Evolutionary conservation across 2,888 invertebrate species (phyloP), one percentile per base, ranked within the genome.

Genomic region (Eutolmus rufibarbis): DNA sequence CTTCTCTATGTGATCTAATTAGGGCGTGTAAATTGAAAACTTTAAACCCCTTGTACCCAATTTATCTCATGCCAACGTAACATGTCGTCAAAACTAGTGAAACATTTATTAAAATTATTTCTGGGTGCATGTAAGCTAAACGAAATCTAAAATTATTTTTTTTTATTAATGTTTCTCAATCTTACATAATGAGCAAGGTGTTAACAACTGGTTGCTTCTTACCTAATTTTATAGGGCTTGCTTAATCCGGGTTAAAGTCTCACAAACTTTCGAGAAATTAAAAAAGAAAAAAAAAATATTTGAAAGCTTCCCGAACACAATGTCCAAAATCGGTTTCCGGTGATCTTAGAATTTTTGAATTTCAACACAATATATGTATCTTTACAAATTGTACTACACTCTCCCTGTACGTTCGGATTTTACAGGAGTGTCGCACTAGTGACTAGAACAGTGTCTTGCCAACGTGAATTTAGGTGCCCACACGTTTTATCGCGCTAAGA

Each of bases 401-500:
- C 28, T 23, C 66, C 66, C 66, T 66, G 8, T 28, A 66, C 12
- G 28, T 12, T 56, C 28, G 28, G 14, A 23, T 66, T 23, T 66
- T 66, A 66, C 66, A 66, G 23, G 66, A 66, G 66, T 7, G 19
- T 66, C 66, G 66, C 66, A 66, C 66, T 23, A 66, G 12, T 66
- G 66, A 28, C 66, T 23, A 66, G 37, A 76, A n/a, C 76, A 78
- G 37, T 78, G 40, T 40, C 78, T 79, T 46, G 19, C 51, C 51
- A 79, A 28, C 51, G 12, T n/a, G 16, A 79, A 46, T 31, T 28
- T 16, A 79, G 16, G 51, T 51, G 51, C 51, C 79, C 34, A 86
- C 34, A 86, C 86, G 86, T 86, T 79, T 86, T 51, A 74, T 82
- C 86, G 56, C 85, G 56, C 51, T 79, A 74, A 88, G 82, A 88